Base-by-base conservation (phyloP, 2,113 vertebrate species). In the Polyodon spathula region DNA sequence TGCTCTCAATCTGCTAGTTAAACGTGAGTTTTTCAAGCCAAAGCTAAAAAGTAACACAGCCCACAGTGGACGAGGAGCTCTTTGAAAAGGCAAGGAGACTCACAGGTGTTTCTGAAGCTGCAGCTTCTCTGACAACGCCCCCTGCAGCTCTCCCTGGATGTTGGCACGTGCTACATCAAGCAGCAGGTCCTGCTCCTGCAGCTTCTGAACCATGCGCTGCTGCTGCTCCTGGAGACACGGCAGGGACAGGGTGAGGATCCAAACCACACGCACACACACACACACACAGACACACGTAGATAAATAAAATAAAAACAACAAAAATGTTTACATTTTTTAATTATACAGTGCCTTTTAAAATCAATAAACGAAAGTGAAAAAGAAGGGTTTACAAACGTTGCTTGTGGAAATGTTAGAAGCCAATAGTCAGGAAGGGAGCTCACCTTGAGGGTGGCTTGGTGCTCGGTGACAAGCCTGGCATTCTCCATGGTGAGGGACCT, bases 51-150 rank as follows among this genome's bases (percentile, higher is more conserved):
- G 27, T 27, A 27, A 27, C 27, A 27, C 27, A 27, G 27, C 27
- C 27, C 27, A 27, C 27, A 27, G 3, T 27, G 27, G 2, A 27
- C 27, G 27, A 27, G 27, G 27, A 27, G 27, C 27, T 27, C 27
- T 27, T 1, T 27, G 27, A 27, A 27, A 27, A 27, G 27, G 12
- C 9, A 11, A 12, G 7, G 54, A 58, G 8, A 81, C 89, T 84
- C 73, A 91, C 87, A 81, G 68, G 11, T 81, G 68, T 63, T 58
- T 66, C 8, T 88, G 78, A 59, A 89, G 78, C 16, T 64, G 60
- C 8, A 63, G 66, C 65, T 76, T 82, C 16, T 86, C 78, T 14
- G 64, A 72, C 42, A 83, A 75, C 12, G 73, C 61, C 4, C 39
- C 61, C 63, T 84, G 78, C 51, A 89, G 68, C 66, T 90, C 78